Evolutionary conservation across 2,797 vertebrate species (phyloP), one percentile per base, ranked within the genome.

Genomic region (Intellagama lesueurii): DNA sequence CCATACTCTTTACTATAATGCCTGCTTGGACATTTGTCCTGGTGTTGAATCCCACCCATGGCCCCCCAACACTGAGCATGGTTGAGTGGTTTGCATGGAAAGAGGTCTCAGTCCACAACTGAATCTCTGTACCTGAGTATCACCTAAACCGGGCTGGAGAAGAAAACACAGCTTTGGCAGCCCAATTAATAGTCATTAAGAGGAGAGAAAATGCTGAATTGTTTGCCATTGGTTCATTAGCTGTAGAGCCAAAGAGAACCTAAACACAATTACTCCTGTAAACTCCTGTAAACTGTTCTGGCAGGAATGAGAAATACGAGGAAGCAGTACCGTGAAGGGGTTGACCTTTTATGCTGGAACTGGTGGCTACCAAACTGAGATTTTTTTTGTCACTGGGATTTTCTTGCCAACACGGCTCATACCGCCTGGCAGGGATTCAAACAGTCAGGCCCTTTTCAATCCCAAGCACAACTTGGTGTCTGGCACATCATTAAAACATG

Each of bases 151-250:
- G 9, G 35, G 8, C 4, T 7, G 35, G 16, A 6, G 69, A 7
- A 22, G 28, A 28, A 32, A 12, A n/a, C 9, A 40, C 22, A 28
- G 22, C 11, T 82, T 40, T 94, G 94, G 91, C 93, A 93, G 94
- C 89, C 79, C 92, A 90, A 95, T 96, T 95, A 94, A 96, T 96
- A 95, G 93, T 95, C 93, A 90, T 96, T 86, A 91, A 78, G 79
- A 68, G 49, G 87, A 80, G 83, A 83, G 92, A 92, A 90, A 93
- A 90, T 49, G 88, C 88, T 91, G 93, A 90, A 92, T 87, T 94
- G 95, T 95, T 96, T 94, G 87, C 91, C 93, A 81, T 75, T 88
- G 93, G 91, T 94, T 96, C 94, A 92, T 96, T 96, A 95, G 91
- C 90, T 94, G 94, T 88, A 88, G 49, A 77, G 93, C 94, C 94